A percentile compares a stretch with the other conserved stretches of the same genome.
phyloP scores from a whole-genome alignment of 2,113 vertebrate genomes.

The Podarcis muralis region DNA sequence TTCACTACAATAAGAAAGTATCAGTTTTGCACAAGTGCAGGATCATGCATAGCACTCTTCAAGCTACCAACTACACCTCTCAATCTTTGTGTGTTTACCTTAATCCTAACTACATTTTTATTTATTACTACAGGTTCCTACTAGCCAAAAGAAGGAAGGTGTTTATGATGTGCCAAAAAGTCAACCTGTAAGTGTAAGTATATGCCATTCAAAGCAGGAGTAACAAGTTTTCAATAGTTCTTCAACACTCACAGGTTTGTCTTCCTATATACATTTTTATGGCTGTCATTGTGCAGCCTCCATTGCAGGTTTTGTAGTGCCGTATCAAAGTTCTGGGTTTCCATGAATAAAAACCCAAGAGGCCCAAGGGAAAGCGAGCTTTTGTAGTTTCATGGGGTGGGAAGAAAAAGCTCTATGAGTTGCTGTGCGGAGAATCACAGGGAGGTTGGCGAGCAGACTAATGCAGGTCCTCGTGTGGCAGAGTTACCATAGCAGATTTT shows the following conservation, averaged over 20 bases:
- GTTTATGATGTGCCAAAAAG: slow-evolving; percentile 99
- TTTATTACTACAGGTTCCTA: slow-evolving; percentile 88
- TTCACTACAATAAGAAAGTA: not conserved
- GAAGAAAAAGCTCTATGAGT: too few relatives aligned
- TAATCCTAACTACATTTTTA: slow-evolving; percentile 23
- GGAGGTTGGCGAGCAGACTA: too few relatives aligned
- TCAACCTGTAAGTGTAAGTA: slow-evolving; percentile 98
- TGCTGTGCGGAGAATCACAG: too few relatives aligned
- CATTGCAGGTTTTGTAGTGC: too few relatives aligned
- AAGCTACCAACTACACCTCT: not conserved
- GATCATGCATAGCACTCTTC: not conserved
- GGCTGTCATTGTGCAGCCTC: too few relatives aligned
- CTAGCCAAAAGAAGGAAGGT: slow-evolving; percentile 99
- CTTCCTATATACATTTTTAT: too few relatives aligned
- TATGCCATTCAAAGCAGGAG: not conserved
- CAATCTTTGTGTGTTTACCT: not conserved
- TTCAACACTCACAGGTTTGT: not conserved
- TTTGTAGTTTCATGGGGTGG: too few relatives aligned
- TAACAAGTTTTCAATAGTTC: not conserved
- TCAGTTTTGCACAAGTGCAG: not conserved
- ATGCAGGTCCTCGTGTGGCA: too few relatives aligned
- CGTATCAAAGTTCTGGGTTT: too few relatives aligned
- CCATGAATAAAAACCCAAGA: too few relatives aligned
- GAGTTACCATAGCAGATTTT: rapidly evolving
- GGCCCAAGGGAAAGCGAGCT: too few relatives aligned